phyloP scores from a whole-genome alignment of 1,140 invertebrate species.

The Camponotus vicinus region DNA sequence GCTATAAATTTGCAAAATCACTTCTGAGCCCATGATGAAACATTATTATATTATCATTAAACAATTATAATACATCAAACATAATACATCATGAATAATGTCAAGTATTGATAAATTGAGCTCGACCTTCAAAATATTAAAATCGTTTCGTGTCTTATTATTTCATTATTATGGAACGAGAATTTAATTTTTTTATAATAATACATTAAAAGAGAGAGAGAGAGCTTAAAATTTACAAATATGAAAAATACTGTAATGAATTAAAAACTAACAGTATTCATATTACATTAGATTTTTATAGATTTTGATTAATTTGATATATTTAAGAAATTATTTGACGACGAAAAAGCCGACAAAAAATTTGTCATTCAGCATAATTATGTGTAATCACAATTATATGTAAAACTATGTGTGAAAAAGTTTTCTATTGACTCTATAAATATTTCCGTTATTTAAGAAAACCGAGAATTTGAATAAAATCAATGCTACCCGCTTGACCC shows the following conservation, averaged over 20 bases:
- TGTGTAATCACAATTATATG: neutral
- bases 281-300: neutral
- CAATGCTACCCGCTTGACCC: conserved; percentile 46
- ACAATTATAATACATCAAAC: conserved; percentile 1
- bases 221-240: neutral
- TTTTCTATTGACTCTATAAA: neutral
- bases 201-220: neutral
- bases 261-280: conserved; percentile 3
- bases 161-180: neutral
- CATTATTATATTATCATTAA: neutral
- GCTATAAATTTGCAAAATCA: conserved; percentile 1
- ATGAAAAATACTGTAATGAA: neutral
- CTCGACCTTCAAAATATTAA: conserved; percentile 27
- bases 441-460: conserved; percentile 36
- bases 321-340: conserved; percentile 9
- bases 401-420: neutral
- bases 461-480: conserved; percentile 51
- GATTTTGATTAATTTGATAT: neutral
- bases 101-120: conserved; percentile 22
- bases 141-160: neutral
- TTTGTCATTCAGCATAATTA: neutral
- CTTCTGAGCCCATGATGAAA: neutral
- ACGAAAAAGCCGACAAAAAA: neutral
- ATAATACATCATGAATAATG: neutral
- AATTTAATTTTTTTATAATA: neutral